Evolutionary conservation across 2,113 vertebrate genomes (phyloP).

Genomic region (Zapornia atra): DNA sequence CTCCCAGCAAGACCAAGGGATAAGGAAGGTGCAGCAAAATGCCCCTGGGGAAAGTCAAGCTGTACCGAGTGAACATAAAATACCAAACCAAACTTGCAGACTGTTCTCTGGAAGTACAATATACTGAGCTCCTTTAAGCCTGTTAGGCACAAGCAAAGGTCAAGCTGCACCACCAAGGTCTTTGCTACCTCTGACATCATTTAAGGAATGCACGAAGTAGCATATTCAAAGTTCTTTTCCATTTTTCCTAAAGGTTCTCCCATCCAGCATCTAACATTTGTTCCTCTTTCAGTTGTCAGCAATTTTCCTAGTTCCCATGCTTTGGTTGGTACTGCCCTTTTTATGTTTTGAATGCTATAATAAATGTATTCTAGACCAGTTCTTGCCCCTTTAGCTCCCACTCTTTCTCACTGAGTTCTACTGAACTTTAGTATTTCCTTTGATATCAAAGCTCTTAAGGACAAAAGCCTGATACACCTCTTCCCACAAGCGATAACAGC

Average conservation of each 20-base stretch:
- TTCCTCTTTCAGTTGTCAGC: not conserved
- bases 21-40: not conserved
- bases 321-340: not conserved
- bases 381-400: not conserved
- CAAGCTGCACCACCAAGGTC: not conserved
- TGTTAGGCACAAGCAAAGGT: not conserved
- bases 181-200: not conserved
- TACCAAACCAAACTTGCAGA: not conserved
- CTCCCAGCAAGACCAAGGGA: not conserved
- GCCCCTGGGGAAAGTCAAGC: not conserved
- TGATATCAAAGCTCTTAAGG: not conserved
- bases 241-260: not conserved
- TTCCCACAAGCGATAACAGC: not conserved
- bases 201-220: not conserved
- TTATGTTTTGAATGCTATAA: not conserved
- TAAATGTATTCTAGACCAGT: not conserved
- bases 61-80: not conserved
- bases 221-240: not conserved
- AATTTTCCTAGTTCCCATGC: not conserved
- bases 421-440: not conserved
- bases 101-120: not conserved
- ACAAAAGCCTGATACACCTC: not conserved
- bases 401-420: not conserved
- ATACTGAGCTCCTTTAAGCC: not conserved
- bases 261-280: rapidly evolving